Conservation (phyloP, 2,113 vertebrate genomes). For the Aptenodytes forsteri region DNA sequence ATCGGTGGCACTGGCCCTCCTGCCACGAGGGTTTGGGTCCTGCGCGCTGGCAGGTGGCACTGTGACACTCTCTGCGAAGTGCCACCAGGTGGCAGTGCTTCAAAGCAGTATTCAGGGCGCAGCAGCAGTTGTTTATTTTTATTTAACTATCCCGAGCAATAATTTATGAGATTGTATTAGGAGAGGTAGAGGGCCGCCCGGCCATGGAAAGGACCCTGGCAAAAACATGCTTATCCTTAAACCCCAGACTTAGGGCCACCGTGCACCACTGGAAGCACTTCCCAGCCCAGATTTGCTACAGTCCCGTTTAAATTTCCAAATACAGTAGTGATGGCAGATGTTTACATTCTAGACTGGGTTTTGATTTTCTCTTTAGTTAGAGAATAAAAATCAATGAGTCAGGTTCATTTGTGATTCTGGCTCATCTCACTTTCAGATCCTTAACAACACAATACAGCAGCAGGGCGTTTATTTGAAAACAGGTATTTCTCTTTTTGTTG, state of each 20-base stretch:
- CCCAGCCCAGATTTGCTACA: background rate
- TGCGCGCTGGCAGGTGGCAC: background rate
- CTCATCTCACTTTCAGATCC: background rate
- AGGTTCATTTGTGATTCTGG: background rate
- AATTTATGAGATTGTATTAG: accelerated
- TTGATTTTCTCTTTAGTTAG: background rate
- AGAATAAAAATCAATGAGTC: background rate
- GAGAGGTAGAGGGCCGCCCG: background rate
- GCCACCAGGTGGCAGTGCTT: constrained; percentile 1
- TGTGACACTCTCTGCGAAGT: background rate
- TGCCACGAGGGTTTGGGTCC: accelerated
- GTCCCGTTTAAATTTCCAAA: background rate
- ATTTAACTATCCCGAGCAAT: accelerated
- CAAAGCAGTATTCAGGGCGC: background rate
- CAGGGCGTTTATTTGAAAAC: background rate
- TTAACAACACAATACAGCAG: background rate
- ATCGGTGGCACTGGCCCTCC: background rate
- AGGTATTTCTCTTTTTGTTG: background rate
- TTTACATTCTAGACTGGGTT: background rate
- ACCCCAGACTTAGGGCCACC: background rate
- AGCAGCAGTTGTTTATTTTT: accelerated
- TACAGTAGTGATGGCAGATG: accelerated
- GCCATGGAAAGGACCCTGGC: accelerated
- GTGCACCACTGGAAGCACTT: background rate
- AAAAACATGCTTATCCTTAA: background rate